These are phyloP conservation scores for Bryconaethiops microstoma DNA, from an alignment of 2,797 vertebrate species.

Conservation along the genomic window DNA sequence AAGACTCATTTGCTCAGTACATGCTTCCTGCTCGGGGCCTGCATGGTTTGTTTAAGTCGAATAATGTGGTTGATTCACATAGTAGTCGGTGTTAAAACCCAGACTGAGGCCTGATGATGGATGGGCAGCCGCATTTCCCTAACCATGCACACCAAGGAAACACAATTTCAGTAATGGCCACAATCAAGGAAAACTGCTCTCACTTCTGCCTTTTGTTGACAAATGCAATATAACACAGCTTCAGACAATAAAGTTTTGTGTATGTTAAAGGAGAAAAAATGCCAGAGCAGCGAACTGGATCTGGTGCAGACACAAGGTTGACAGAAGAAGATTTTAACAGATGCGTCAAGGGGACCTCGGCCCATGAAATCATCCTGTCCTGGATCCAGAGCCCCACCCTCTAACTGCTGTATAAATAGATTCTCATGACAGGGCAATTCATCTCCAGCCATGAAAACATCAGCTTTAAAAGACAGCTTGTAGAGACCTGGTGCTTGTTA, in stretches of 20 bases:
- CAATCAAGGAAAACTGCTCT: conserved; percentile 62
- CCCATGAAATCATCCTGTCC: conserved; percentile 88
- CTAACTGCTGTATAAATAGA: conserved; percentile 94
- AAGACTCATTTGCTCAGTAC: conserved; percentile 58
- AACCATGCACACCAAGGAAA: conserved; percentile 60
- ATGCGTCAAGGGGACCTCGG: conserved; percentile 87
- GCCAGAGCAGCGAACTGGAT: conserved; percentile 62
- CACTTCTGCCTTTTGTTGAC: conserved; percentile 58
- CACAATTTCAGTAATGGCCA: conserved; percentile 68
- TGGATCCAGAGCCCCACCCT: conserved; percentile 86
- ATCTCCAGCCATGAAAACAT: conserved; percentile 95
- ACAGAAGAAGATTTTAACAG: conserved; percentile 84
- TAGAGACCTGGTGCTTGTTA: conserved; percentile 92
- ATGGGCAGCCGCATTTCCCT: conserved; percentile 70
- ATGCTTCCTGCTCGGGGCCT: conserved; percentile 42
- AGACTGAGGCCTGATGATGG: conserved; percentile 65
- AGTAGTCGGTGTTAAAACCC: conserved; percentile 53
- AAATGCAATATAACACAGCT: conserved; percentile 46
- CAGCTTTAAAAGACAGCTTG: conserved; percentile 93
- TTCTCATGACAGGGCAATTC: conserved; percentile 95
- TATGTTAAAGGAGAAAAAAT: conserved; percentile 38
- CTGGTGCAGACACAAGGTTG: conserved; percentile 72
- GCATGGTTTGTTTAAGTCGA: conserved; percentile 73
- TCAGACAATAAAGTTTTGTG: conserved; percentile 47
- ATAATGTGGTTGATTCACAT: conserved; percentile 66